Percentiles rank a stretch among this genome's conserved stretches.
phyloP scores from a whole-genome alignment of 2,113 vertebrate genomes.

The Pyxicephalus adspersus region DNA sequence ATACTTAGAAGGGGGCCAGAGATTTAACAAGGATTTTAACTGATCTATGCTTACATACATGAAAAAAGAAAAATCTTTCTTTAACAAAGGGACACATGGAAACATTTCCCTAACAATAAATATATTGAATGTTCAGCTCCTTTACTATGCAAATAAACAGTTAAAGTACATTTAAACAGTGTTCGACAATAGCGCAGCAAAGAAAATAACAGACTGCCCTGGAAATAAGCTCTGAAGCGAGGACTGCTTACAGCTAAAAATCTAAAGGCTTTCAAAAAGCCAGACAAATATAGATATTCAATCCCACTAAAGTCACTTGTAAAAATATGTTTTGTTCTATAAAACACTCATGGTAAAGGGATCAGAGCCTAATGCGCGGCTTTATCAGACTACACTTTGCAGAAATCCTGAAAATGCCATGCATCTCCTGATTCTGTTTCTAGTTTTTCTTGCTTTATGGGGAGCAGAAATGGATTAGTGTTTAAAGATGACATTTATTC shows the following conservation, averaged over 20 bases:
- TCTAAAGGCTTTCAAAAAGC: neutral
- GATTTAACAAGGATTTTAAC: too few relatives aligned
- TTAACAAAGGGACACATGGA: too few relatives aligned
- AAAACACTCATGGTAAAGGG: neutral
- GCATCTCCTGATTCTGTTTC: neutral
- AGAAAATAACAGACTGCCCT: neutral
- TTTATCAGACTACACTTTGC: neutral
- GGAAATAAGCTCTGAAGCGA: neutral
- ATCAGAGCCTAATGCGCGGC: neutral
- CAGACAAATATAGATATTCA: neutral
- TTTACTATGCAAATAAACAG: too few relatives aligned
- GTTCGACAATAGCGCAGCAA: neutral
- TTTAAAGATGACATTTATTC: too few relatives aligned
- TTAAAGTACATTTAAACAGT: too few relatives aligned
- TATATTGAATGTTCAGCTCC: too few relatives aligned
- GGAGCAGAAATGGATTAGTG: too few relatives aligned
- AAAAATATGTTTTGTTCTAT: conserved; percentile 14
- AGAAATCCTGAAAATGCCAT: neutral
- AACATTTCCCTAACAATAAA: too few relatives aligned
- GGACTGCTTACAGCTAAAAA: neutral
- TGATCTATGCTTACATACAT: too few relatives aligned
- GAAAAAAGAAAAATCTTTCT: too few relatives aligned
- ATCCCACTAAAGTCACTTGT: conserved; percentile 11
- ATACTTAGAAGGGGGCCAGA: too few relatives aligned
- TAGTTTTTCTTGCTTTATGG: neutral